phyloP scores from a whole-genome alignment of 2,113 vertebrate species.

The Monopterus albus region DNA sequence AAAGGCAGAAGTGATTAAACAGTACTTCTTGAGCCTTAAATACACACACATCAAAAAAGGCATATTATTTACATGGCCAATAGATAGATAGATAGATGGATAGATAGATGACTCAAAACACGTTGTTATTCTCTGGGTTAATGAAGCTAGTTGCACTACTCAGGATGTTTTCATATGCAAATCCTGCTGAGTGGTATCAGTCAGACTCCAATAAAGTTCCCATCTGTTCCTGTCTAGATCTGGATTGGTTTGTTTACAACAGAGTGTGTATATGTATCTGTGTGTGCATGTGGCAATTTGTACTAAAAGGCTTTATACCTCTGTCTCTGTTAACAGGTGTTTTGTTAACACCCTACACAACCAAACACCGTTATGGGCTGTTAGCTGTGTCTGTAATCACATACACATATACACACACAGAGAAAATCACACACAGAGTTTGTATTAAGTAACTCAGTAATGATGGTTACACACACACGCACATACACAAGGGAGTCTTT shows the following conservation, averaged over 20 bases:
- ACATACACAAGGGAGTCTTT: not conserved
- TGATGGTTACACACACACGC: not conserved
- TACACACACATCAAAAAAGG: not conserved
- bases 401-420: slow-evolving; percentile 11
- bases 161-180: slow-evolving; percentile 36
- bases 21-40: not conserved
- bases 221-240: slow-evolving; percentile 40
- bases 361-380: not conserved
- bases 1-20: slow-evolving; percentile 26
- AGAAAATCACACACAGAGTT: not conserved
- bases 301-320: slow-evolving; percentile 28
- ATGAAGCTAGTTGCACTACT: slow-evolving; percentile 29
- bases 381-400: slow-evolving; percentile 1
- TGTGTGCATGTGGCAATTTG: not conserved
- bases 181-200: slow-evolving; percentile 37
- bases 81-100: slow-evolving; percentile 3
- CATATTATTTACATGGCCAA: not conserved
- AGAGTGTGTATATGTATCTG: not conserved
- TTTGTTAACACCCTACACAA: slow-evolving; percentile 37
- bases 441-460: slow-evolving; percentile 4
- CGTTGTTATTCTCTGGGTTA: not conserved
- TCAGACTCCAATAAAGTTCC: slow-evolving; percentile 40
- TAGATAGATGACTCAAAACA: slow-evolving; percentile 10
- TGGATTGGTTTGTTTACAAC: slow-evolving; percentile 35
- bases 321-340: slow-evolving; percentile 46